phyloP scores from a whole-genome alignment of 2,888 invertebrate genomes.

The Drosophila cognata region DNA sequence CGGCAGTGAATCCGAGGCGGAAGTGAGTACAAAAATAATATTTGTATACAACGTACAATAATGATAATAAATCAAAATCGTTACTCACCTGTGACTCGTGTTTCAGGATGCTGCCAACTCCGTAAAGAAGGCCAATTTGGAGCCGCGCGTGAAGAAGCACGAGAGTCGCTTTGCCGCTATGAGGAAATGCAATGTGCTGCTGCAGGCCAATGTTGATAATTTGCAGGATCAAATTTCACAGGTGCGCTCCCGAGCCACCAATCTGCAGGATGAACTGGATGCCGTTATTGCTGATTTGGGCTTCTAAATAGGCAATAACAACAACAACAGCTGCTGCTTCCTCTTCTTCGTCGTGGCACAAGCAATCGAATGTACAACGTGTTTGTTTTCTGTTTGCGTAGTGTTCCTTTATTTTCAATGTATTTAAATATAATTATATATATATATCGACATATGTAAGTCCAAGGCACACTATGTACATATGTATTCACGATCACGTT shows the following conservation, averaged over 20 bases:
- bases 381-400: constrained; percentile 68
- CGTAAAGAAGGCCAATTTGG: constrained; percentile 89
- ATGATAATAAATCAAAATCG: not conserved
- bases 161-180: constrained; percentile 92
- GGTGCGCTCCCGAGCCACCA: constrained; percentile 91
- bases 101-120: constrained; percentile 88
- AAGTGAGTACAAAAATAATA: constrained; percentile 48
- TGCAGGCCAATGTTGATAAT: constrained; percentile 94
- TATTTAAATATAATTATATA: constrained; percentile 65
- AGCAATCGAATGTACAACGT: constrained; percentile 62
- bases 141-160: constrained; percentile 89
- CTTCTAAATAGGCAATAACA: constrained; percentile 83
- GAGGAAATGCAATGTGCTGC: constrained; percentile 94
- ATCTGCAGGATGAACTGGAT: constrained; percentile 93
- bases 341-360: constrained; percentile 1
- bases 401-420: constrained; percentile 67
- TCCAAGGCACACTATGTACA: constrained; percentile 49
- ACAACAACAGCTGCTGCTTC: constrained; percentile 30
- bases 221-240: constrained; percentile 94
- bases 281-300: constrained; percentile 94
- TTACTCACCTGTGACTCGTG: constrained; percentile 28
- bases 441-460: constrained; percentile 45
- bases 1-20: constrained; percentile 80
- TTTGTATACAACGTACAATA: not conserved
- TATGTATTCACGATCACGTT: constrained; percentile 38